Evolutionary conservation across 1,140 invertebrate genomes (phyloP).

Genomic region (Sarcophaga bullata): DNA sequence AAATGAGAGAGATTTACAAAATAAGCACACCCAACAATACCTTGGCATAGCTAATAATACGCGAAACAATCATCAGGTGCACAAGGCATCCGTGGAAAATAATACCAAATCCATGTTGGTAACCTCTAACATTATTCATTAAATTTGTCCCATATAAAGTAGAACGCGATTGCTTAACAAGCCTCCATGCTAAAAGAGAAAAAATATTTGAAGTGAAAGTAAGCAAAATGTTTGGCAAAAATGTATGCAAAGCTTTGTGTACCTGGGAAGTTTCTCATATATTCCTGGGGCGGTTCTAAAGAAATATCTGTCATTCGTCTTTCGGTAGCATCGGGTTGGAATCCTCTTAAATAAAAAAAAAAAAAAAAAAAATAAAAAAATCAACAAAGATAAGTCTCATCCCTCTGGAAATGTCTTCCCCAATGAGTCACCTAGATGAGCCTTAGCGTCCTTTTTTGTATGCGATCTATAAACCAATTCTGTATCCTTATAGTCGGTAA

Average conservation of each 20-base stretch:
- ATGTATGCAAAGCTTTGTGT: conserved; percentile 50
- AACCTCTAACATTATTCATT: conserved; percentile 84
- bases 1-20: too few species aligned
- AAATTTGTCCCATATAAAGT: conserved; percentile 76
- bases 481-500: conserved; percentile 74
- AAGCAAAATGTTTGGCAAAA: not conserved
- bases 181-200: conserved; percentile 36
- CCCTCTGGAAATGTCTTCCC: conserved; percentile 68
- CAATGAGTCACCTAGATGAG: conserved; percentile 68
- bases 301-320: conserved; percentile 86
- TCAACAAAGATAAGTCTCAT: conserved; percentile 81
- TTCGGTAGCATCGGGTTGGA: conserved; percentile 84
- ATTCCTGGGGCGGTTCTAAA: conserved; percentile 84
- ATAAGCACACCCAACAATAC: too few species aligned
- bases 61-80: conserved; percentile 85
- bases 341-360: too few species aligned
- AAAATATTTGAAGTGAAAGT: not conserved
- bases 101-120: conserved; percentile 86
- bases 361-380: too few species aligned
- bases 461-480: conserved; percentile 73
- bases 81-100: conserved; percentile 86
- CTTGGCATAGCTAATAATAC: conserved; percentile 82
- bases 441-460: conserved; percentile 69
- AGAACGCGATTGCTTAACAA: conserved; percentile 37
- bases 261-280: conserved; percentile 83